Percentiles rank a stretch among this genome's conserved stretches.
Evolutionary conservation across 2,888 invertebrate genomes (phyloP).

Genomic region (Drosophila stalkeri): DNA sequence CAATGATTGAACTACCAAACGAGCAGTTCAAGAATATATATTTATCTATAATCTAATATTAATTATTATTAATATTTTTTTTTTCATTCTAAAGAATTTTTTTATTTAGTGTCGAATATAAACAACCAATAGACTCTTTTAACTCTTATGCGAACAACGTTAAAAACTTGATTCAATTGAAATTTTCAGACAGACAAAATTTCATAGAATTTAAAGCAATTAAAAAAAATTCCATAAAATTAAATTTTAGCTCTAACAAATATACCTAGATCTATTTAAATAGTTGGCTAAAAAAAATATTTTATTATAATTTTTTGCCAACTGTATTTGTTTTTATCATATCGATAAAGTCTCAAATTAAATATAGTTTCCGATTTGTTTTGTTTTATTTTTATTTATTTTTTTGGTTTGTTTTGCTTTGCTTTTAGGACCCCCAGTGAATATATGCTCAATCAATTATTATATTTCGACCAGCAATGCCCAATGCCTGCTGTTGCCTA

Average conservation of each 20-base stretch:
- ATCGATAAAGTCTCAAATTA: neutral
- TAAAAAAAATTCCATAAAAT: neutral
- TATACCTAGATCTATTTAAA: neutral
- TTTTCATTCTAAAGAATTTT: neutral
- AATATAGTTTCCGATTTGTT: neutral
- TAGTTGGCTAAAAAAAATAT: neutral
- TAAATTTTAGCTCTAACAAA: neutral
- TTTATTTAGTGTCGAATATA: no score
- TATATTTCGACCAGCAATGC: neutral
- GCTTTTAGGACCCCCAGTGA: neutral
- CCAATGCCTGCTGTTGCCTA: neutral
- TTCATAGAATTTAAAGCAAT: neutral
- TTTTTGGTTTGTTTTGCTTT: neutral
- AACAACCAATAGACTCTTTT: neutral
- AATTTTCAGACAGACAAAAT: neutral
- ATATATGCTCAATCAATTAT: slow-evolving; percentile 5
- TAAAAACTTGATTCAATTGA: neutral
- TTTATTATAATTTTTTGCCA: no score
- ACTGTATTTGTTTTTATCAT: neutral
- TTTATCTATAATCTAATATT: no score
- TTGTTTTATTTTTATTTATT: neutral
- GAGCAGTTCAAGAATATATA: no score
- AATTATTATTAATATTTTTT: no score
- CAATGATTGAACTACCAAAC: no score
- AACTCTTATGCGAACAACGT: neutral